A percentile compares a stretch with the other conserved stretches of the same genome.
Evolutionary conservation across 1,140 invertebrate genomes (phyloP).

Genomic region (Conus ventricosus): DNA sequence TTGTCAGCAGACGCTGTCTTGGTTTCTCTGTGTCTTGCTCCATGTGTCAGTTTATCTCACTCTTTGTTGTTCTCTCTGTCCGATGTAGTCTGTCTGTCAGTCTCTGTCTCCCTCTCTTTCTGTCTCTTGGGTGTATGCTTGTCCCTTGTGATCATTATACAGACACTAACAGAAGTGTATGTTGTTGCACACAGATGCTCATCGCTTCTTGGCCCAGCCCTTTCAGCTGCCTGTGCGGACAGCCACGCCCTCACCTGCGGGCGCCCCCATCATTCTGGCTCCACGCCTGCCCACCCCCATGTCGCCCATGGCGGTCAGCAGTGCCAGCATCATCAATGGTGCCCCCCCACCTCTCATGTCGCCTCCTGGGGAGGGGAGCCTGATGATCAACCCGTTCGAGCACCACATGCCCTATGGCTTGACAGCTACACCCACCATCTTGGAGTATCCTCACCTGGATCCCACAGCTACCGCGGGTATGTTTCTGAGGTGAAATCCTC

Average conservation of each 20-base stretch:
- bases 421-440: conserved; percentile 58
- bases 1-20: too few species aligned
- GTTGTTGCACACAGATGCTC: conserved; percentile 54
- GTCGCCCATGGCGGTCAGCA: conserved; percentile 50
- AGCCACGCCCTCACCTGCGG: conserved; percentile 59
- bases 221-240: conserved; percentile 49
- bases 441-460: conserved; percentile 66
- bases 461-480: conserved; percentile 66
- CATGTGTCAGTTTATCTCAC: too few species aligned
- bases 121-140: too few species aligned
- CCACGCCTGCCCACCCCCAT: conserved; percentile 56
- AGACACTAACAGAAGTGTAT: too few species aligned
- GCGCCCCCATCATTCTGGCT: conserved; percentile 63
- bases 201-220: conserved; percentile 59
- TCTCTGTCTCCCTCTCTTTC: too few species aligned
- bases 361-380: conserved; percentile 52
- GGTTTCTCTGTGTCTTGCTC: too few species aligned
- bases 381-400: conserved; percentile 65
- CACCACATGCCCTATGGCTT: conserved; percentile 56
- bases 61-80: too few species aligned
- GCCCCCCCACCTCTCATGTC: conserved; percentile 68
- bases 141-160: too few species aligned
- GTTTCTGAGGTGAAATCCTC: conserved; percentile 50
- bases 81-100: too few species aligned
- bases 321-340: conserved; percentile 57